Base-by-base conservation (phyloP, 2,888 invertebrate species). In the Frankliniella intonsa region DNA sequence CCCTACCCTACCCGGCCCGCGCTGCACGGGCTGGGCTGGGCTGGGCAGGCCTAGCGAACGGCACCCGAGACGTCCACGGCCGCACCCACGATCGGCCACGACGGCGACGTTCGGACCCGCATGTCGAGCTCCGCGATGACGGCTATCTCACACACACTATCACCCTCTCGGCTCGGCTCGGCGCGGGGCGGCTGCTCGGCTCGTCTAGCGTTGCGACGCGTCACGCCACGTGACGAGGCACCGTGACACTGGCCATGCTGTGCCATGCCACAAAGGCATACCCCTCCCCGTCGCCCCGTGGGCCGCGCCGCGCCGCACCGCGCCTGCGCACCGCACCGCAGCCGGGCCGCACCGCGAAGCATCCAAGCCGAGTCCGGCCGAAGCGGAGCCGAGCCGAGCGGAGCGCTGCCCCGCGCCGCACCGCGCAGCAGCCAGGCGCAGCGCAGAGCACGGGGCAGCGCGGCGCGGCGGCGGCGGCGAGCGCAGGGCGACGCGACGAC, bases 141-240 rank as follows among this genome's bases (percentile, higher is more conserved):
- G 62, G 62, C 62, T 62, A 62, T 76, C 69, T 7, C 69, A 62
- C 62, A 62, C 62, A 62, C 62, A 10, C 17, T 7, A 62, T 8
- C 62, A 14, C 14, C 17, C 62, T 12, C 55, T 55, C 3, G 55
- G 10, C 55, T 0, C 62, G 14, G 62, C 62, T 62, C 7, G 17
- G 62, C 62, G 8, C 62, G 14, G 62, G 19, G 62, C 55, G 55
- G 55, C 62, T 62, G 14, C 62, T 17, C 62, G 11, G 62, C 62
- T 17, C n/a, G 62, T 25, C 22, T 25, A 22, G 69, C 69, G 69
- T 25, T 76, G 69, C 69, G 69, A 76, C 69, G 69, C 69, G 69
- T 76, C 69, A 76, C 69, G 69, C 69, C 69, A 76, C 69, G 69
- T 76, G 69, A 76, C 69, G 25, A 25, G 69, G 69, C 69, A 25